A percentile compares a stretch with the other conserved stretches of the same genome.
phyloP scores from a whole-genome alignment of 2,797 vertebrate species.

The Vireo griseus region DNA sequence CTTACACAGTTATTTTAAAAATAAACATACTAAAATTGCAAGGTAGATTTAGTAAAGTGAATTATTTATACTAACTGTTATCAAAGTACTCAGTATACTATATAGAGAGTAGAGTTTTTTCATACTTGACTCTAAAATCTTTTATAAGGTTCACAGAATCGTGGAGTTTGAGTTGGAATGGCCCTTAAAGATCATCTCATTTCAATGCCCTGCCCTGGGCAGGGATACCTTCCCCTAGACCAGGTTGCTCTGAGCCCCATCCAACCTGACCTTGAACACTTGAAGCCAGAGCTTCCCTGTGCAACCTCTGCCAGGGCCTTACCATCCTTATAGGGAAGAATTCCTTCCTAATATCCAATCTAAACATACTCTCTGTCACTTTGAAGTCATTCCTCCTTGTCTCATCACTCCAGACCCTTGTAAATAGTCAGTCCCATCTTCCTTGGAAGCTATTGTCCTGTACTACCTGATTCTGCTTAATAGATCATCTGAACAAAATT shows the following conservation, averaged over 20 bases:
- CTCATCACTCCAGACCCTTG: neutral
- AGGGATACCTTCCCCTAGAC: neutral
- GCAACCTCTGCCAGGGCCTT: neutral
- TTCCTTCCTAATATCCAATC: neutral
- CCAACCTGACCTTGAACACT: rapidly evolving
- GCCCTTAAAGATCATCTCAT: neutral
- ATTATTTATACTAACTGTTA: neutral
- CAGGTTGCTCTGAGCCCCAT: neutral
- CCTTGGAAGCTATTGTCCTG: constrained; percentile 16
- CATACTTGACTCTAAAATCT: neutral
- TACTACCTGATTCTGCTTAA: neutral
- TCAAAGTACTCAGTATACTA: neutral
- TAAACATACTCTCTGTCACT: neutral
- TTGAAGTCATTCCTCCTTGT: neutral
- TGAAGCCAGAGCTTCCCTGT: neutral
- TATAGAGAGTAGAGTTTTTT: neutral
- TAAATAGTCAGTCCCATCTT: neutral
- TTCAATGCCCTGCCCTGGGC: neutral
- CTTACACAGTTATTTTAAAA: neutral
- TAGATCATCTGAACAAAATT: constrained; percentile 1
- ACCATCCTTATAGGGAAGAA: neutral
- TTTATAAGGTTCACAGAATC: neutral
- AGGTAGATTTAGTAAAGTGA: neutral
- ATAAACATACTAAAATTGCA: neutral
- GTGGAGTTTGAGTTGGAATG: neutral